A percentile compares a stretch with the other conserved stretches of the same genome.
Evolutionary conservation across 2,888 invertebrate species (phyloP).

Genomic region (Nemoura dubitans): DNA sequence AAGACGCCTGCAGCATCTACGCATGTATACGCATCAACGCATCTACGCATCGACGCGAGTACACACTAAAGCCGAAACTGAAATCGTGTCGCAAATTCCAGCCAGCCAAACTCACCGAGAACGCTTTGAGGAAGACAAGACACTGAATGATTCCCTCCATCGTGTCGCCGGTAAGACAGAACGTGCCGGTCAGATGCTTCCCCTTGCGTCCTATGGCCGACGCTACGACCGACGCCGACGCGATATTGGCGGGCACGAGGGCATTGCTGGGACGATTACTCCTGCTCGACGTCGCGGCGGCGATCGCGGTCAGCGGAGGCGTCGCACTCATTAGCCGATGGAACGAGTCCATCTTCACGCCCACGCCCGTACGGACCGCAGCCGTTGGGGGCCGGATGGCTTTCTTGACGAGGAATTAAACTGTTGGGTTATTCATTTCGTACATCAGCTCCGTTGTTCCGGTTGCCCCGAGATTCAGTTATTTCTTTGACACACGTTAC

Average conservation of each 20-base stretch:
- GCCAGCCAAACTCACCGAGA: conserved; percentile 80
- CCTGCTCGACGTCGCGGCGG: conserved; percentile 52
- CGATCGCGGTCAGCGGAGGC: conserved; percentile 67
- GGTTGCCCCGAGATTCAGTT: too few species aligned
- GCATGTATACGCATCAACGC: neutral
- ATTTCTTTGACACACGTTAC: too few species aligned
- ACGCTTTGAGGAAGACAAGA: conserved; percentile 90
- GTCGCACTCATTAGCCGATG: conserved; percentile 80
- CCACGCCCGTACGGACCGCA: conserved; percentile 45
- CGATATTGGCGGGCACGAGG: conserved; percentile 79
- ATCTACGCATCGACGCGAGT: neutral
- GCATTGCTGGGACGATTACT: conserved; percentile 58
- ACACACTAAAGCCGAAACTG: too few species aligned
- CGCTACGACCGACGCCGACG: conserved; percentile 62
- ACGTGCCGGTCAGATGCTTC: conserved; percentile 85
- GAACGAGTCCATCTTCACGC: conserved; percentile 77
- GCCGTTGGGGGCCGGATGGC: conserved; percentile 33
- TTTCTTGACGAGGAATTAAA: too few species aligned
- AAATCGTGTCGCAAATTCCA: neutral
- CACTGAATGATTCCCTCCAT: conserved; percentile 95
- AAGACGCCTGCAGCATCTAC: neutral
- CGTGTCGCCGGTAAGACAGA: conserved; percentile 89
- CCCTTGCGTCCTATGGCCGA: conserved; percentile 74
- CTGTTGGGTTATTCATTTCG: too few species aligned
- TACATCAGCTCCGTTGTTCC: too few species aligned